phyloP scores from a whole-genome alignment of 2,113 vertebrate species.

The Pelusios castaneus region DNA sequence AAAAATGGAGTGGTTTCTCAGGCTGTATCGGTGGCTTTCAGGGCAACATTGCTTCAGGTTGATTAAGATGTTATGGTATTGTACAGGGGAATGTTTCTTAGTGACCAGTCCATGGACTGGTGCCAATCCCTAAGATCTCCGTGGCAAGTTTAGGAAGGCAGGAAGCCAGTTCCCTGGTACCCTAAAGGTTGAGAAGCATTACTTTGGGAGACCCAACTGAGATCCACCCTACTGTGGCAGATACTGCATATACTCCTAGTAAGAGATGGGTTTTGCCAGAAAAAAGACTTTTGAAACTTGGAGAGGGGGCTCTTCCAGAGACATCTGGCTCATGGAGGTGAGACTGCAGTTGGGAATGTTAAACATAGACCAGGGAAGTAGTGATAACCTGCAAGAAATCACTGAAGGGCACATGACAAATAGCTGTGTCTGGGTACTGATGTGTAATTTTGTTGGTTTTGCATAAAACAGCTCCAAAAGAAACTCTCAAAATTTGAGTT shows the following conservation, averaged over 20 bases:
- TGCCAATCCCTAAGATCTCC: too few relatives aligned
- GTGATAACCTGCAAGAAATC: background rate
- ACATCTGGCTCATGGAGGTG: background rate
- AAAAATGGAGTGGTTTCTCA: background rate
- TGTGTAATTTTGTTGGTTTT: too few relatives aligned
- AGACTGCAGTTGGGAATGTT: background rate
- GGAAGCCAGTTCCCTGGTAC: too few relatives aligned
- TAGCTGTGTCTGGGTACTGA: background rate
- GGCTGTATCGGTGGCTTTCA: background rate
- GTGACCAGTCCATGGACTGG: background rate
- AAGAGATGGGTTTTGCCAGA: background rate
- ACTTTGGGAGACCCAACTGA: background rate
- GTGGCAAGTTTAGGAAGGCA: too few relatives aligned
- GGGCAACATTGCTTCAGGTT: background rate
- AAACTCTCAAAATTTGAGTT: too few relatives aligned
- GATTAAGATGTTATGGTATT: background rate
- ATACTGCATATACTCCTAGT: background rate
- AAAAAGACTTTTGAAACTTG: background rate
- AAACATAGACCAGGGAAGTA: background rate
- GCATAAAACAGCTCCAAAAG: too few relatives aligned
- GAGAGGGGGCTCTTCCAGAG: background rate
- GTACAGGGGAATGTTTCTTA: background rate
- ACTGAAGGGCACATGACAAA: background rate
- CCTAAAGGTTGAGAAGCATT: too few relatives aligned
- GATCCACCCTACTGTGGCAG: background rate